Evolutionary conservation across 2,888 invertebrate species (phyloP).

Genomic region (Entomobrya proxima): DNA sequence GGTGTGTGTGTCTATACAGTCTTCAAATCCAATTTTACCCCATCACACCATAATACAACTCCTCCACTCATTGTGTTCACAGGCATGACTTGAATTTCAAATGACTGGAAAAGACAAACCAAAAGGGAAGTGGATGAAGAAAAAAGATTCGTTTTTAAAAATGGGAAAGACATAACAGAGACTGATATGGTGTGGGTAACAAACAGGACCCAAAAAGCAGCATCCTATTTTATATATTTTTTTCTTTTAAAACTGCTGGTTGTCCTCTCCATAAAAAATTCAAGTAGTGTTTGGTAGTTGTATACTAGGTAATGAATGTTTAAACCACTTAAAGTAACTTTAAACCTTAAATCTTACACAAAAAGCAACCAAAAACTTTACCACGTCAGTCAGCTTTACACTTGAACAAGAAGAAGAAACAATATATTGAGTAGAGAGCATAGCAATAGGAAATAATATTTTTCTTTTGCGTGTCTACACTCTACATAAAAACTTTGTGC

Average conservation of each 20-base stretch:
- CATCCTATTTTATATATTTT: constrained; percentile 32
- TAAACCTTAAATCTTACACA: constrained; percentile 43
- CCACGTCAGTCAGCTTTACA: constrained; percentile 19
- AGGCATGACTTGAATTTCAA: constrained; percentile 68
- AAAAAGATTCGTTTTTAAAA: constrained; percentile 36
- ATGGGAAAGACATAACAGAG: constrained; percentile 7
- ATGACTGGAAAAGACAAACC: constrained; percentile 63
- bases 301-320: constrained; percentile 61
- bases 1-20: too few relatives aligned
- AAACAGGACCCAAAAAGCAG: background rate
- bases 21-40: constrained; percentile 58
- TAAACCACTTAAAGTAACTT: constrained; percentile 65
- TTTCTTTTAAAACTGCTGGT: constrained; percentile 4
- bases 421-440: background rate
- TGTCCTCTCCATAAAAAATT: constrained; percentile 7
- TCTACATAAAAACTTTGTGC: background rate
- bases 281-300: constrained; percentile 8
- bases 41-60: constrained; percentile 65
- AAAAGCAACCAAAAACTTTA: constrained; percentile 16
- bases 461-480: background rate
- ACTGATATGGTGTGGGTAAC: constrained; percentile 10
- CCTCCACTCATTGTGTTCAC: constrained; percentile 62
- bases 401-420: background rate
- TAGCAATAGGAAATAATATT: constrained; percentile 35
- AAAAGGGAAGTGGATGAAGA: constrained; percentile 38